Evolutionary conservation across 2,113 vertebrate species (phyloP).

Genomic region (Petrocephalus zakoni): DNA sequence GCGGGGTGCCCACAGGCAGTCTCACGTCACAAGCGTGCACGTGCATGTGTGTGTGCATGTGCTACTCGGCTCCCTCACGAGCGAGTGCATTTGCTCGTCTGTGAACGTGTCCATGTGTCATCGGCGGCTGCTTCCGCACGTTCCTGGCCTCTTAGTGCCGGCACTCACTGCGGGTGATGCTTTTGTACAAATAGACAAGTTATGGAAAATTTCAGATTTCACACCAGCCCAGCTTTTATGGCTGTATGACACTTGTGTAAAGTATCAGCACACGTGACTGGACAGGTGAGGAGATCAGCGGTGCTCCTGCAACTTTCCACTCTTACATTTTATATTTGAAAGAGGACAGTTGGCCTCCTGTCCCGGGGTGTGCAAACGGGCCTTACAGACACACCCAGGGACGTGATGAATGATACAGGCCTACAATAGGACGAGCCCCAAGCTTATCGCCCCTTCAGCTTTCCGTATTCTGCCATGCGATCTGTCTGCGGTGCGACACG

Average conservation of each 20-base stretch:
- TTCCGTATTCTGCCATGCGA: neutral
- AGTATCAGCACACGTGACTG: neutral
- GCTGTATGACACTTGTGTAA: neutral
- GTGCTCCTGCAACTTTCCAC: neutral
- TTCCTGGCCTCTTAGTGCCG: neutral
- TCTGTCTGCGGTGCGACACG: neutral
- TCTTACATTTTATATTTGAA: neutral
- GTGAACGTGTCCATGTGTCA: neutral
- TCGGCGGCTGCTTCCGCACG: neutral
- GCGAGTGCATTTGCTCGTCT: neutral
- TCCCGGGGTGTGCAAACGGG: neutral
- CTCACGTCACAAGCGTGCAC: neutral
- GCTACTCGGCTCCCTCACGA: neutral
- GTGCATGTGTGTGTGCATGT: neutral
- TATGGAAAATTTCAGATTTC: neutral
- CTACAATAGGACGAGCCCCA: neutral
- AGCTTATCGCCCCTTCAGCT: neutral
- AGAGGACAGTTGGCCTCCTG: neutral
- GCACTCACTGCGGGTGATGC: neutral
- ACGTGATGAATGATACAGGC: neutral
- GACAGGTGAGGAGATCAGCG: neutral
- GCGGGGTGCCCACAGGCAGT: neutral
- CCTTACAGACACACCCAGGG: neutral
- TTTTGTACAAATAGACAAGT: neutral
- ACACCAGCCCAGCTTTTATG: neutral